Base-by-base conservation (phyloP, 2,888 invertebrate genomes). In the Flabesymbios commensalis region DNA sequence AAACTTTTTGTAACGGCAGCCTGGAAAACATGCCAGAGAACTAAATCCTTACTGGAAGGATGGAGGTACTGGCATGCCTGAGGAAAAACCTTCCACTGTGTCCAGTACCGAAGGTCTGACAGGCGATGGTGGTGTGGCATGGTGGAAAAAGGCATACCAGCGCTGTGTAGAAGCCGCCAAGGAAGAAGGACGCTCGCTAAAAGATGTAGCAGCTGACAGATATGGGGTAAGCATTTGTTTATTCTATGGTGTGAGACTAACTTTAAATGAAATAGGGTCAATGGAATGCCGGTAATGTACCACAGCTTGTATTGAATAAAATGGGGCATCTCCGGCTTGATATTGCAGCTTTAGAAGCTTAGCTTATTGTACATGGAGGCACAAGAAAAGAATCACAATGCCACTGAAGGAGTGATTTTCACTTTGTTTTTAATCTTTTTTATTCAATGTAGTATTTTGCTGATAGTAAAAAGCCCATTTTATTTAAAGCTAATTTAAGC, bases 21-120 rank as follows among this genome's bases (percentile, higher is more conserved):
- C 91, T 19, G 87, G 89, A 0, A 88, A 88, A 65, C 90, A 89
- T 78, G 83, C 82, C 1, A 85, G 89, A 74, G 95, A 96, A 83
- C 84, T 95, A 57, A 96, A 96, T 86, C 94, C 93, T 0, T 91
- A 92, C 77, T 95, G 94, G 94, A 93, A 90, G 85, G 86, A 90
- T 81, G 93, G 93, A 47, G 95, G 95, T 0, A 87, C 87, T 56
- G 95, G 95, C 1, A 78, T 95, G 61, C 95, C 95, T 0, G 72
- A 74, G 36, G 71, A 73, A 31, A 59, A 69, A 19, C 54, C 68
- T 22, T 22, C 22, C 7, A 39, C 33, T 7, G 24, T 14, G 3
- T 4, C 17, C 22, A 17, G 4, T 28, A 14, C 29, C 0, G n/a
- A n/a, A n/a, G 28, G 32, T 19, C 52, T 52, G 10, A 85, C 87